phyloP scores from a whole-genome alignment of 2,888 invertebrate species.

The Gortyna flavago region DNA sequence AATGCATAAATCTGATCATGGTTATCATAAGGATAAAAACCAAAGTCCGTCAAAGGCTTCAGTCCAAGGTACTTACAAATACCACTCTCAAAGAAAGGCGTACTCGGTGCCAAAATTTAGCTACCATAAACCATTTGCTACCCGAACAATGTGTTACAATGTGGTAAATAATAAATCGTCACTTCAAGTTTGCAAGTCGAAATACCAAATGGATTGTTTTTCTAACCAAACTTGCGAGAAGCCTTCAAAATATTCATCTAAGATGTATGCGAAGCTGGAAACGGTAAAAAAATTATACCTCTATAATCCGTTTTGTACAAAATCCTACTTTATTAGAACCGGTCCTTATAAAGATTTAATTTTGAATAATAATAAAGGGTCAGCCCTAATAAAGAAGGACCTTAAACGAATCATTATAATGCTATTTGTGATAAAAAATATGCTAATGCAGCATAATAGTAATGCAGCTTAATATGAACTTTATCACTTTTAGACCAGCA shows the following conservation, averaged over 20 bases:
- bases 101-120: slow-evolving; percentile 55
- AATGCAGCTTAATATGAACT: too few species aligned
- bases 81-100: slow-evolving; percentile 42
- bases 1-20: slow-evolving; percentile 23
- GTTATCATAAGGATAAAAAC: slow-evolving; percentile 10
- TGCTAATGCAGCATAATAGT: too few species aligned
- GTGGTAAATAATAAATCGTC: slow-evolving; percentile 37
- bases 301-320: neutral
- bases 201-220: slow-evolving; percentile 11
- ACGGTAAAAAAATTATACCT: slow-evolving; percentile 57
- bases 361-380: neutral
- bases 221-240: slow-evolving; percentile 15
- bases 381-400: neutral
- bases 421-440: too few species aligned
- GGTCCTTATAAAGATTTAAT: neutral
- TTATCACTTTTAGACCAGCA: slow-evolving; percentile 50
- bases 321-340: neutral
- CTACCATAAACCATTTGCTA: slow-evolving; percentile 20
- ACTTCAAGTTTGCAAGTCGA: slow-evolving; percentile 35
- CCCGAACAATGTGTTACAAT: slow-evolving; percentile 39
- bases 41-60: slow-evolving; percentile 18
- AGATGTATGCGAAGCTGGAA: slow-evolving; percentile 61
- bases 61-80: slow-evolving; percentile 35
- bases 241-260: slow-evolving; percentile 27
- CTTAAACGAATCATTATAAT: too few species aligned